A percentile compares a stretch with the other conserved stretches of the same genome.
phyloP scores from a whole-genome alignment of 2,113 vertebrate genomes.

The Mesocricetus auratus region DNA sequence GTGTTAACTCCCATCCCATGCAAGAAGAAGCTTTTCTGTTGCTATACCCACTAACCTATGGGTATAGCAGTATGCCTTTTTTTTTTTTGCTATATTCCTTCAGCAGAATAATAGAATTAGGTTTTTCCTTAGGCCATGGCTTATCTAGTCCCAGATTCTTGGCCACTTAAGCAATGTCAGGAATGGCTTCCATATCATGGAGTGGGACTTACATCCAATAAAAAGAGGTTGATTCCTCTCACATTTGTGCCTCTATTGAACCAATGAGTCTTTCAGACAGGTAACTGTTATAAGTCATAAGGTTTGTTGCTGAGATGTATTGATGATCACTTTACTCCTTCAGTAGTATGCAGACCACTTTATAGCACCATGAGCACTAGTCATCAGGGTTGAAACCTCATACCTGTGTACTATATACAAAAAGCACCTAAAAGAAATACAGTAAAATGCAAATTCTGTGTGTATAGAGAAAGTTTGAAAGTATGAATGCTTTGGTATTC shows the following conservation, averaged over 20 bases:
- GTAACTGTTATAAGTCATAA: background rate
- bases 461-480: background rate
- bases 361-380: background rate
- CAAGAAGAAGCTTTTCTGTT: too few species aligned
- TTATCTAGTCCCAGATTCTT: background rate
- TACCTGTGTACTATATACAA: background rate
- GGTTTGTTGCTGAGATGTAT: background rate
- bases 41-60: background rate
- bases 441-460: background rate
- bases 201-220: background rate
- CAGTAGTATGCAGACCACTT: background rate
- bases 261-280: too few species aligned
- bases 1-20: too few species aligned
- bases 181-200: background rate
- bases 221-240: background rate
- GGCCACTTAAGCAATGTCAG: background rate
- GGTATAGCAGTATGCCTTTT: background rate
- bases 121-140: background rate
- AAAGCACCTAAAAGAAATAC: background rate
- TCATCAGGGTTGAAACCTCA: background rate
- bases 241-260: too few species aligned
- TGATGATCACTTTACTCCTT: background rate
- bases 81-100: background rate
- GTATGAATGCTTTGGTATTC: background rate
- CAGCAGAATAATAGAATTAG: background rate